Evolutionary conservation across 2,888 invertebrate genomes (phyloP).

Genomic region (Bruchidius siliquastri): DNA sequence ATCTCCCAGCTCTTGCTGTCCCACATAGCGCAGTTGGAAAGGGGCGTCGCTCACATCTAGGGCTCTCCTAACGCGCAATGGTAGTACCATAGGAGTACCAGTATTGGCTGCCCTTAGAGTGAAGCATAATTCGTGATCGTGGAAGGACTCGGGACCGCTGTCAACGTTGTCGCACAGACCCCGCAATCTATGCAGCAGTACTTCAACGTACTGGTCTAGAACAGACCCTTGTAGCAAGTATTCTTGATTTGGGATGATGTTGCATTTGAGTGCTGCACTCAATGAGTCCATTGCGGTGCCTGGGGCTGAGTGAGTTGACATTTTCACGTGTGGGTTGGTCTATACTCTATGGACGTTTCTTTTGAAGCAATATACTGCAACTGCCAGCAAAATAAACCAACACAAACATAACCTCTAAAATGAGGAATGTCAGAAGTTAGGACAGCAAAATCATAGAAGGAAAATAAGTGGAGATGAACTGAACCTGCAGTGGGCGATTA

Average conservation of each 20-base stretch:
- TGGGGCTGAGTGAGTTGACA: not conserved
- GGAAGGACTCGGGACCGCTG: constrained; percentile 83
- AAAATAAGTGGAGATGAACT: no score
- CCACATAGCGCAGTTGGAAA: constrained; percentile 87
- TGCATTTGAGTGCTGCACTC: constrained; percentile 73
- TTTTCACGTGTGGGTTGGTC: not conserved
- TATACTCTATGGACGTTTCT: no score
- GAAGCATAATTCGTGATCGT: constrained; percentile 90
- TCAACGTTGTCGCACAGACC: constrained; percentile 93
- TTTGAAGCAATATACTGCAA: no score
- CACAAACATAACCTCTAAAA: no score
- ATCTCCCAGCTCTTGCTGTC: constrained; percentile 85
- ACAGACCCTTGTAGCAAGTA: constrained; percentile 92
- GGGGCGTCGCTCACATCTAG: constrained; percentile 78
- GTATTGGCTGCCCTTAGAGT: constrained; percentile 66
- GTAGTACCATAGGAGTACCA: constrained; percentile 51
- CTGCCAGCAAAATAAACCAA: no score
- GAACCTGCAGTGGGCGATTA: no score
- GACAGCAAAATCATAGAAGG: no score
- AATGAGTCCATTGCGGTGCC: constrained; percentile 73
- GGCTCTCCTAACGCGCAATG: constrained; percentile 78
- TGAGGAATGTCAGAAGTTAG: no score
- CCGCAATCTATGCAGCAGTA: constrained; percentile 79
- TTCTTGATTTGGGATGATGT: constrained; percentile 90
- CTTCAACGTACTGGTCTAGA: constrained; percentile 84